Evolutionary conservation across 2,888 invertebrate genomes (phyloP).

Genomic region (Limnephilus auricula): DNA sequence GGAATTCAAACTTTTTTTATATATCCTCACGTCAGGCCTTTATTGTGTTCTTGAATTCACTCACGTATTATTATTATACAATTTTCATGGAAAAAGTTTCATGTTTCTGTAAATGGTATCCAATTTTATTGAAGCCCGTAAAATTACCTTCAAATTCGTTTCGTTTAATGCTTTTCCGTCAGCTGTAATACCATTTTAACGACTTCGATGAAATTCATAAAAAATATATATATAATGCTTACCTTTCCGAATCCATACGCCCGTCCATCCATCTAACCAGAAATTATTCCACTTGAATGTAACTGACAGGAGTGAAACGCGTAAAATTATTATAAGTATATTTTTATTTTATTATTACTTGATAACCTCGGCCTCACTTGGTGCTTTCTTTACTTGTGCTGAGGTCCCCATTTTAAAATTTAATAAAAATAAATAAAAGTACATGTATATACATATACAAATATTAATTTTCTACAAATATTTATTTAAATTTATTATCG

Average conservation of each 20-base stretch:
- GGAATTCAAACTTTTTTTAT: conserved; percentile 41
- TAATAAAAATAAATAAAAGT: too few species aligned
- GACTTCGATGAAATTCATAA: conserved; percentile 21
- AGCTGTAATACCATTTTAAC: background rate
- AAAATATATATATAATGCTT: background rate
- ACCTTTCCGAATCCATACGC: background rate
- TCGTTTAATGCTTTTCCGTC: conserved; percentile 40
- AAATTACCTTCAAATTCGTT: conserved; percentile 47
- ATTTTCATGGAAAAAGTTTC: conserved; percentile 50
- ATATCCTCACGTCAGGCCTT: conserved; percentile 30
- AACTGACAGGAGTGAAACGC: too few species aligned
- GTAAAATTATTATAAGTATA: too few species aligned
- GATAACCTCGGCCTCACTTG: too few species aligned
- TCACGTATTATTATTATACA: conserved; percentile 31
- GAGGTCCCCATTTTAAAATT: too few species aligned
- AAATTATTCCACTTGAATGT: background rate
- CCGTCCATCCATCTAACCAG: background rate
- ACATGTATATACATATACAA: too few species aligned
- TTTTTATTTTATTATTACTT: too few species aligned
- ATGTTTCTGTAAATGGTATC: conserved; percentile 49
- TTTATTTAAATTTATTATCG: too few species aligned
- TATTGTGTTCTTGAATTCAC: conserved; percentile 42
- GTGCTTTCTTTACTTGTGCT: too few species aligned
- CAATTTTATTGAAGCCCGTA: conserved; percentile 49
- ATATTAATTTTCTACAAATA: too few species aligned